These are phyloP conservation scores for Eulemur mongoz DNA, from an alignment of 2,797 vertebrate genomes.

Conservation along the genomic window DNA sequence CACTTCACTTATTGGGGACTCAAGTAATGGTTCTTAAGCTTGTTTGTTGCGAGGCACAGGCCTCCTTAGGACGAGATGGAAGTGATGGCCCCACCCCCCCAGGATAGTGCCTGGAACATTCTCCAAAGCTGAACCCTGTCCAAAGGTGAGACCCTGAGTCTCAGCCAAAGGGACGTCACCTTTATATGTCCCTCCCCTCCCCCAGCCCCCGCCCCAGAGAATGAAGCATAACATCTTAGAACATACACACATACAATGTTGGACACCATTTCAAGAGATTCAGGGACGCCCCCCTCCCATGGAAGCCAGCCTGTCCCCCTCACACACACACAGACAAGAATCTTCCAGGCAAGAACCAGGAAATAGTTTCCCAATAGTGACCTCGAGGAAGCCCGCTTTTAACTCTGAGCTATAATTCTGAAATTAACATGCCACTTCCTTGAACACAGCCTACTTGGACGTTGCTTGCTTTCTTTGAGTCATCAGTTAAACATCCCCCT, in stretches of 20 bases:
- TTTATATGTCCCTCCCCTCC: neutral
- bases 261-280: neutral
- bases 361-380: neutral
- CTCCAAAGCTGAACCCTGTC: neutral
- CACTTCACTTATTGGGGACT: neutral
- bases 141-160: neutral
- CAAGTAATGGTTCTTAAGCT: neutral
- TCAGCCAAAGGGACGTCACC: rapidly evolving
- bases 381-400: neutral
- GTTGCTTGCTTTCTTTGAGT: neutral
- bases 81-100: too few species aligned
- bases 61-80: neutral
- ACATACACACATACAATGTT: rapidly evolving
- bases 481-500: neutral
- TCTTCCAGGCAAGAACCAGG: neutral
- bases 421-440: neutral
- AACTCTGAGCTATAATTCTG: neutral
- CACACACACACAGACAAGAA: neutral
- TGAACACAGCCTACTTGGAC: neutral
- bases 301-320: neutral
- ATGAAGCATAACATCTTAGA: neutral
- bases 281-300: neutral
- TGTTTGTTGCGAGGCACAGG: neutral
- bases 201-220: neutral
- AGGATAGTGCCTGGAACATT: neutral